Evolutionary conservation across 37 sponge, comb jelly and placozoan genomes (phyloP).

Genomic region (Cladorhizidae sp.): DNA sequence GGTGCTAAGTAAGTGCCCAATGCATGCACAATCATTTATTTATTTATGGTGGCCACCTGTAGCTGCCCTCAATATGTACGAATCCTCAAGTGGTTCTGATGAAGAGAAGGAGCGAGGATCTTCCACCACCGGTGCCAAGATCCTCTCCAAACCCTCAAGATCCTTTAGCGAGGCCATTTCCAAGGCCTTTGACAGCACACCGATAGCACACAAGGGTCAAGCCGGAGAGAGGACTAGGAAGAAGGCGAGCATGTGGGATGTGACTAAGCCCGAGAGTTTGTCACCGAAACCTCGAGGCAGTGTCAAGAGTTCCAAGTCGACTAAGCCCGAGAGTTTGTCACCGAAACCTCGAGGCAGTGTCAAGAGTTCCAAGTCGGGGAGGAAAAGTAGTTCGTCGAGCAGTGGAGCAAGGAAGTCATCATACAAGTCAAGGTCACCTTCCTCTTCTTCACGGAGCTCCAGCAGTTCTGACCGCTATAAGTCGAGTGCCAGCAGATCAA

Average conservation of each 20-base stretch:
- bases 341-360: not conserved
- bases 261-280: not conserved
- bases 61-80: constrained; percentile 44
- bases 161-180: constrained; percentile 15
- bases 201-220: not conserved
- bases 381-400: not conserved
- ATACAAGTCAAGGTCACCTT: not conserved
- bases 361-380: not conserved
- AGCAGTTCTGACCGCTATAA: constrained; percentile 1
- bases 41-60: not conserved
- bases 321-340: not conserved
- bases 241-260: constrained; percentile 6
- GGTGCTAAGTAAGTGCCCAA: too few species aligned
- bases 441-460: constrained; percentile 1
- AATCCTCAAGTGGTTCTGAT: constrained; percentile 42
- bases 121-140: not conserved
- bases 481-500: constrained; percentile 6
- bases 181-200: constrained; percentile 9
- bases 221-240: not conserved
- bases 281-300: not conserved
- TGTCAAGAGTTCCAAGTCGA: not conserved
- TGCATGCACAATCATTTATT: not conserved
- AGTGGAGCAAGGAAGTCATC: not conserved
- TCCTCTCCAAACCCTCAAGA: constrained; percentile 10
- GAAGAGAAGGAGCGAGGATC: not conserved